phyloP scores from a whole-genome alignment of 1,140 invertebrate species.

The Palaemon carinicauda region DNA sequence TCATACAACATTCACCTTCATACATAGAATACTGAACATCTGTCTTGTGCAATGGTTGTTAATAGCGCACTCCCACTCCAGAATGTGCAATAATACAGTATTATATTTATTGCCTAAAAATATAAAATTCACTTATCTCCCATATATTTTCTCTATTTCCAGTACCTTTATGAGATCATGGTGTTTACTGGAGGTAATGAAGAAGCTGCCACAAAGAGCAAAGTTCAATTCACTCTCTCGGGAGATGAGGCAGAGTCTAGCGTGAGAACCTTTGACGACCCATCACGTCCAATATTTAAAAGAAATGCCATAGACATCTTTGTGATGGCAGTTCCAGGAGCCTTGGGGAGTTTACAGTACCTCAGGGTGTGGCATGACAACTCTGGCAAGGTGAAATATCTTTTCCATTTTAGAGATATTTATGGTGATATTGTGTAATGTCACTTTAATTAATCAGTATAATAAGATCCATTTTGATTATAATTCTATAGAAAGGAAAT shows the following conservation, averaged over 20 bases:
- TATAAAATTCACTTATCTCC: background rate
- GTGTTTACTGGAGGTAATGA: conserved; percentile 68
- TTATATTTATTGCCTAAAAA: too few species aligned
- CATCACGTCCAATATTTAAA: conserved; percentile 65
- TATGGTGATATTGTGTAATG: conserved; percentile 61
- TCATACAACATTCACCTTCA: too few species aligned
- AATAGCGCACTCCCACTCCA: too few species aligned
- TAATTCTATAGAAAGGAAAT: too few species aligned
- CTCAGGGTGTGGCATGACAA: conserved; percentile 69
- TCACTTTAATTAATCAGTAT: conserved; percentile 31
- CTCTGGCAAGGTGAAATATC: conserved; percentile 62
- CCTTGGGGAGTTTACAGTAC: conserved; percentile 66
- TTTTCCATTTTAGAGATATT: too few species aligned
- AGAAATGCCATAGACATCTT: conserved; percentile 66
- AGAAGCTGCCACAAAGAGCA: conserved; percentile 68
- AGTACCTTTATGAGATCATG: conserved; percentile 70
- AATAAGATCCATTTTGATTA: background rate
- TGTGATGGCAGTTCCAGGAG: conserved; percentile 65
- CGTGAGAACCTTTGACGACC: conserved; percentile 64
- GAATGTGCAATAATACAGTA: too few species aligned
- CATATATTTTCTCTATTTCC: conserved; percentile 62
- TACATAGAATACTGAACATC: too few species aligned
- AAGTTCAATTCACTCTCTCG: conserved; percentile 66
- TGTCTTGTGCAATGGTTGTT: too few species aligned
- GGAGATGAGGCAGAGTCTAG: conserved; percentile 66